Evolutionary conservation across 2,888 invertebrate species (phyloP), one percentile per base, ranked within the genome.

Genomic region (Noctua pronuba): DNA sequence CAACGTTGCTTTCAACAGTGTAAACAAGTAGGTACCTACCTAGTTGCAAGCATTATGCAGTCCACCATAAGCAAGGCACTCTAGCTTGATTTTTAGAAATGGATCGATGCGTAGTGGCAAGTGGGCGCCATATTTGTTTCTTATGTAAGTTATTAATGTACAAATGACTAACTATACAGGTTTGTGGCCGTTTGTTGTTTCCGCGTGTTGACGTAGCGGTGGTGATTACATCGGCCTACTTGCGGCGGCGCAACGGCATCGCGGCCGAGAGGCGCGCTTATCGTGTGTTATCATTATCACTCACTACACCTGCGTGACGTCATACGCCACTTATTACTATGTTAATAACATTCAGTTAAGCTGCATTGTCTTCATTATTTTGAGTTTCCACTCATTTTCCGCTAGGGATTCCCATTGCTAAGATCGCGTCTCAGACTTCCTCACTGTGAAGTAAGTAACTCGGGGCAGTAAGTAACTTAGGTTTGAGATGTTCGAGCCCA

Each of bases 281-380:
- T 93, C 91, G 88, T 77, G 80, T 87, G 91, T 92, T 94, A 94
- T 94, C 94, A 91, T 92, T 93, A 94, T 94, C 94, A 91, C 84
- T 83, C 94, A 91, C 82, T 86, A 88, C 91, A 94, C 94, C 93
- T 94, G 94, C 78, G 91, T 93, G 93, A 94, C 94, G 94, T 94
- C 94, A 93, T 90, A 79, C 81, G 55, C 58, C 71, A 66, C 66
- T 64, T 79, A 79, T 73, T 44, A 64, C 62, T 69, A 71, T 82
- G 78, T 65, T 68, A 82, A 75, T 82, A 85, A 62, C 69, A 81
- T 85, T 77, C 69, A 68, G 55, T 28, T 73, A 55, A 60, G 13
- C 46, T 74, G 60, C 41, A 76, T 64, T 73, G 52, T 84, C 46
- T 65, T 69, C 52, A 44, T 66, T 10, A 35, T 80, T 73, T 52